phyloP scores from a whole-genome alignment of 2,113 vertebrate genomes.

The Catagonus wagneri region DNA sequence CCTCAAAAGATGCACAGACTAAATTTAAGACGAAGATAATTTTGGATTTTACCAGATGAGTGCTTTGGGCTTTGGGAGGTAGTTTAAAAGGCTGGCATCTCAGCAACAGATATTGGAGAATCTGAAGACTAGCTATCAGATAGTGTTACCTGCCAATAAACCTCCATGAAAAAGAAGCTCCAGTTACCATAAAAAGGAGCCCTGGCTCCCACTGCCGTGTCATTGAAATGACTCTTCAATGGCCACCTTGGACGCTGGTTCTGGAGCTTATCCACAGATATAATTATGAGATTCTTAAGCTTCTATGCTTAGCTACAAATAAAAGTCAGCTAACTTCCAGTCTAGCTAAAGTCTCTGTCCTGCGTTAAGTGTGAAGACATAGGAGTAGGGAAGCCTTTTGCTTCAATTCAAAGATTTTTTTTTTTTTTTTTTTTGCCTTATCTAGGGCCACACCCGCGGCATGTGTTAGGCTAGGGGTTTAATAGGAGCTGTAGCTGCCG shows the following conservation, averaged over 20 bases:
- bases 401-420: neutral
- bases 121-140: neutral
- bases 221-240: slow-evolving; percentile 40
- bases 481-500: too few species aligned
- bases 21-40: slow-evolving; percentile 7
- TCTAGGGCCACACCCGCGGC: too few species aligned
- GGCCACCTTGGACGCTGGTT: slow-evolving; percentile 37
- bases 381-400: neutral
- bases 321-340: slow-evolving; percentile 62
- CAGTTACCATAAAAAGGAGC: neutral
- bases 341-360: slow-evolving; percentile 42
- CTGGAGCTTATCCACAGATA: slow-evolving; percentile 50
- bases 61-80: neutral
- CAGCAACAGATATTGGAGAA: slow-evolving; percentile 5
- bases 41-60: slow-evolving; percentile 17
- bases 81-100: slow-evolving; percentile 22
- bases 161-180: neutral
- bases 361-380: neutral
- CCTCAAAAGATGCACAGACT: slow-evolving; percentile 21
- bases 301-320: slow-evolving; percentile 52
- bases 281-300: slow-evolving; percentile 68
- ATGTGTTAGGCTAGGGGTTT: too few species aligned
- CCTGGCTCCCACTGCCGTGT: neutral
- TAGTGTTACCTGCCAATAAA: neutral
- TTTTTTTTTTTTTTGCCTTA: too few species aligned